Percentiles rank a stretch among this genome's conserved stretches.
Conservation (phyloP, 2,888 invertebrate genomes). For the Dasypolia templi region DNA sequence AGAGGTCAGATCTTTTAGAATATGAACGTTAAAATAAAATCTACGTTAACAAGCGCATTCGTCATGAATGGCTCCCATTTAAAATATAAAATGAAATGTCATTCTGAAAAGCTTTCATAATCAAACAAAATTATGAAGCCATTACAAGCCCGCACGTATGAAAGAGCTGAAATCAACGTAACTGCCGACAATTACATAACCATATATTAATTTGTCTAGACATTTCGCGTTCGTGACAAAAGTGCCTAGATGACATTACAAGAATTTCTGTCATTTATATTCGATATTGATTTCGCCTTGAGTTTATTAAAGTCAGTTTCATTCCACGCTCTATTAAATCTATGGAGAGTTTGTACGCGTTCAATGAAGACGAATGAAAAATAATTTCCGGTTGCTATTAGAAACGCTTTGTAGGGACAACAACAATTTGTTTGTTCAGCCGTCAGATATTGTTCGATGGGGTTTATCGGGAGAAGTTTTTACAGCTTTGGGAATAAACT, state of each 20-base stretch:
- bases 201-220: constrained; percentile 54
- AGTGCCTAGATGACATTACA: constrained; percentile 54
- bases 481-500: constrained; percentile 48
- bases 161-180: constrained; percentile 47
- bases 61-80: constrained; percentile 51
- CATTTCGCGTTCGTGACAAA: constrained; percentile 33
- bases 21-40: constrained; percentile 57
- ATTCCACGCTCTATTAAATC: constrained; percentile 47
- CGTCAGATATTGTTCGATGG: constrained; percentile 48
- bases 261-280: constrained; percentile 58
- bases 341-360: constrained; percentile 19
- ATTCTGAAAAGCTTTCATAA: constrained; percentile 50
- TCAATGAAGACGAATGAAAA: constrained; percentile 45
- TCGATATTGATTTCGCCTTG: constrained; percentile 67
- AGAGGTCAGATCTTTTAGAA: constrained; percentile 51
- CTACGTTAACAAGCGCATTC: constrained; percentile 57
- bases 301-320: constrained; percentile 54
- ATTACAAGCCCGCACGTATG: constrained; percentile 45
- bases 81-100: constrained; percentile 56
- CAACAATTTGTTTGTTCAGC: constrained; percentile 54
- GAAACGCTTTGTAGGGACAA: constrained; percentile 30
- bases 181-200: constrained; percentile 37
- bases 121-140: constrained; percentile 44
- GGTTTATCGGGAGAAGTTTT: constrained; percentile 44
- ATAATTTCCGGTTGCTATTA: constrained; percentile 46